Conservation (phyloP, 2,113 vertebrate species). For the Patagioenas fasciata region DNA sequence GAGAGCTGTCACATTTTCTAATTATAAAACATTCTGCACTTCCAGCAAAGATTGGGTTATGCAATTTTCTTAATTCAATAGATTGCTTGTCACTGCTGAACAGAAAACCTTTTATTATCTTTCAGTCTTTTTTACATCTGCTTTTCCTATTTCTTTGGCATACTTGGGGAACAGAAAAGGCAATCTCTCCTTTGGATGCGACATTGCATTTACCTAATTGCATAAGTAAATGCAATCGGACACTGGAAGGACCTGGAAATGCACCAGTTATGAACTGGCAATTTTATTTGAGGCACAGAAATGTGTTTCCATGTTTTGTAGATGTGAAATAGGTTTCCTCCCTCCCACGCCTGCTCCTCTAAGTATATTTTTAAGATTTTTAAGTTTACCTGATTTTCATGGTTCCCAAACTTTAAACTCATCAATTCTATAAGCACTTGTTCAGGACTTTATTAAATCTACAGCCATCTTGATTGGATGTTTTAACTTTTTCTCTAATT, state of each 20-base stretch:
- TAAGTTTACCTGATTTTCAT: background rate
- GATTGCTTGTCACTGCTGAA: slow-evolving; percentile 7
- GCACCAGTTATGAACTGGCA: background rate
- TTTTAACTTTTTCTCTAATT: background rate
- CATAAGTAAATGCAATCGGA: background rate
- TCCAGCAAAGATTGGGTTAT: slow-evolving; percentile 9
- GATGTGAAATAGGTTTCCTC: background rate
- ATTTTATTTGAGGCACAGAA: background rate
- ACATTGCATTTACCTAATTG: background rate
- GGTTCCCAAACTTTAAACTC: background rate
- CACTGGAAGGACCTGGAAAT: background rate
- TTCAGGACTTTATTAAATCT: background rate
- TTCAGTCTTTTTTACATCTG: background rate
- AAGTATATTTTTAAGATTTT: background rate
- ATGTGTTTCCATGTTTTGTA: background rate
- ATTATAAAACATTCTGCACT: slow-evolving; percentile 32
- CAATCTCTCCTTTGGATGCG: background rate
- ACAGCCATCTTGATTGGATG: background rate
- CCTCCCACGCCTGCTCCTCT: background rate
- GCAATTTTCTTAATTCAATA: background rate
- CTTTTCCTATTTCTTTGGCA: background rate
- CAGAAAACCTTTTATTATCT: background rate
- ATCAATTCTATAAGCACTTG: background rate
- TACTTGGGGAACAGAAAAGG: no score
- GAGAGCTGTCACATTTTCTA: slow-evolving; percentile 38